phyloP scores from a whole-genome alignment of 1,140 invertebrate genomes.

The Ooceraea biroi region DNA sequence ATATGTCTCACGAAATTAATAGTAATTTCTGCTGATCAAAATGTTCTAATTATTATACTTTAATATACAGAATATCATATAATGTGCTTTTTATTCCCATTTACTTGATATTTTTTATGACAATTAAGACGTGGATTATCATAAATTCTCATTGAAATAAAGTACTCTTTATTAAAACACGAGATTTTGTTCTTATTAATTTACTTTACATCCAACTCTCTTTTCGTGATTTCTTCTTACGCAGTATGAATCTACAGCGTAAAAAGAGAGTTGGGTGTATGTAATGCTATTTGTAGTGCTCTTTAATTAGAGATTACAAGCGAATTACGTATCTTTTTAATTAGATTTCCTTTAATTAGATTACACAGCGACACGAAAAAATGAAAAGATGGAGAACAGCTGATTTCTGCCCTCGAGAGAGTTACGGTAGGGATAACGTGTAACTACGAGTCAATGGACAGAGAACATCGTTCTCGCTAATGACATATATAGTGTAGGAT shows the following conservation, averaged over 20 bases:
- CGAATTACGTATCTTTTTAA: not conserved
- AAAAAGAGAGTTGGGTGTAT: too few relatives aligned
- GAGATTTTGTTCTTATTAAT: not conserved
- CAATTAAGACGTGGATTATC: not conserved
- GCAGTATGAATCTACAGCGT: too few relatives aligned
- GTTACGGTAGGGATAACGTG: not conserved
- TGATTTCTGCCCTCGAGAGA: conserved; percentile 7
- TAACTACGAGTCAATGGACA: conserved; percentile 28
- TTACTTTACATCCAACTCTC: too few relatives aligned
- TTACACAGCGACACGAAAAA: not conserved
- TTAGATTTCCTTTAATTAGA: not conserved
- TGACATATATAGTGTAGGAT: conserved; percentile 35
- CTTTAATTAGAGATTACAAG: not conserved
- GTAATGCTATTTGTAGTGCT: too few relatives aligned
- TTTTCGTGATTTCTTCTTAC: too few relatives aligned
- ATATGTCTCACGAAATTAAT: not conserved
- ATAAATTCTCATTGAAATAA: not conserved
- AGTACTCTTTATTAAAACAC: not conserved
- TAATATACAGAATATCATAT: not conserved
- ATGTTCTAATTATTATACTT: not conserved
- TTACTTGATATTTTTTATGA: too few relatives aligned
- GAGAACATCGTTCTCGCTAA: conserved; percentile 29
- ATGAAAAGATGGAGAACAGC: conserved; percentile 11
- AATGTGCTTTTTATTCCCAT: too few relatives aligned
- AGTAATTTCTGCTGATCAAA: not conserved